These are phyloP conservation scores for Rotaria socialis DNA, from an alignment of 2,888 invertebrate species.

Conservation along the genomic window DNA sequence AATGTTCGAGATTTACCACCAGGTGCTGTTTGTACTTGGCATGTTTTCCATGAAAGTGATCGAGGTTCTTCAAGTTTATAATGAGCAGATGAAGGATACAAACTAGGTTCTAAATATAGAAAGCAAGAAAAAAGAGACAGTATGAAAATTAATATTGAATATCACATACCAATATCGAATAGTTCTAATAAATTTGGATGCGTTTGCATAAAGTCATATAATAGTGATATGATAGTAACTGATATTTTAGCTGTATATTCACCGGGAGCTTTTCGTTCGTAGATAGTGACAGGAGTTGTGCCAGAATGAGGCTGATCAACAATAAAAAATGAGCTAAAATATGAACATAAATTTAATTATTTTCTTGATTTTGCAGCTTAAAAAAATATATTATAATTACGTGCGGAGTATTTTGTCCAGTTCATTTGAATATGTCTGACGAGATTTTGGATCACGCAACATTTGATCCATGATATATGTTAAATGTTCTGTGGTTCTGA, in stretches of 20 bases:
- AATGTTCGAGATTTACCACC: neutral
- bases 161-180: neutral
- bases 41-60: neutral
- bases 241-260: conserved; percentile 25
- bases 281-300: neutral
- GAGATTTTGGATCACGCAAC: neutral
- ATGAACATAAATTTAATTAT: neutral
- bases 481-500: neutral
- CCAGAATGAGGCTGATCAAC: conserved; percentile 16
- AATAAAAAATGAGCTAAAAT: conserved; percentile 21
- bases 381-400: neutral
- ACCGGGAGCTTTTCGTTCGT: neutral
- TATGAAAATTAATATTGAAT: neutral
- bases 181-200: neutral
- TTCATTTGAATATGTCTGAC: neutral
- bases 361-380: too few species aligned
- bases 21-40: neutral
- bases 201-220: neutral
- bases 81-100: neutral
- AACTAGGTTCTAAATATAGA: neutral
- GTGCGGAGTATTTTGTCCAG: neutral
- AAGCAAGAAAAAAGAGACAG: neutral
- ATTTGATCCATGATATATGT: neutral
- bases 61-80: neutral
- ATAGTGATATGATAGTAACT: neutral